A percentile compares a stretch with the other conserved stretches of the same genome.
Evolutionary conservation across 2,888 invertebrate genomes (phyloP).

Genomic region (Ormyrus rosae): DNA sequence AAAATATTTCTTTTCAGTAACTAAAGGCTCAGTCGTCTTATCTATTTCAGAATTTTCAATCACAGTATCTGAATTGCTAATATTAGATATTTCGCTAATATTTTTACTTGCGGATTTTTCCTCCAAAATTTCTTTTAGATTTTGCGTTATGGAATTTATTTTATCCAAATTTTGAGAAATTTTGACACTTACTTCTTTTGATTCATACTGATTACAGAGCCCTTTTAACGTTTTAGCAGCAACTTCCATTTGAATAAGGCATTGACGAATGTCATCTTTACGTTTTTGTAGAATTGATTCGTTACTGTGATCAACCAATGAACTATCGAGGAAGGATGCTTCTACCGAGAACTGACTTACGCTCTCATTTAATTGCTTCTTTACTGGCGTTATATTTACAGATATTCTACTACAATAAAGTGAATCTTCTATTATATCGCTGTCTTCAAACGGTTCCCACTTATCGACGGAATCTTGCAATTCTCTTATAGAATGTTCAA

Average conservation of each 20-base stretch:
- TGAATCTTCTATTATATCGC: slow-evolving; percentile 66
- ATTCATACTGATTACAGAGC: slow-evolving; percentile 66
- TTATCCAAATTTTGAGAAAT: slow-evolving; percentile 66
- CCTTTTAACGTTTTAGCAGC: slow-evolving; percentile 68
- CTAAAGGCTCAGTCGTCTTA: slow-evolving; percentile 28
- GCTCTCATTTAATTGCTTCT: slow-evolving; percentile 72
- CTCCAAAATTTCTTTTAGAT: slow-evolving; percentile 62
- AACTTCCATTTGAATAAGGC: slow-evolving; percentile 70
- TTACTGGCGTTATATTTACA: slow-evolving; percentile 71
- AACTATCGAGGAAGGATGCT: slow-evolving; percentile 65
- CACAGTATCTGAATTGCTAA: slow-evolving; percentile 58
- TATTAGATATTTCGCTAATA: slow-evolving; percentile 18
- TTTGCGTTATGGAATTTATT: slow-evolving; percentile 64
- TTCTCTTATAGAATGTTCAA: slow-evolving; percentile 70
- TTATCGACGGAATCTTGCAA: slow-evolving; percentile 64
- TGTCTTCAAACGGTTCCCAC: slow-evolving; percentile 70
- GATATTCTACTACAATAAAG: slow-evolving; percentile 68
- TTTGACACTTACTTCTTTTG: slow-evolving; percentile 61
- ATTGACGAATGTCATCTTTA: slow-evolving; percentile 67
- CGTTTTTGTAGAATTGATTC: slow-evolving; percentile 61
- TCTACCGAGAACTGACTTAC: slow-evolving; percentile 72
- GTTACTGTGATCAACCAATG: slow-evolving; percentile 58
- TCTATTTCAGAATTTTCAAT: slow-evolving; percentile 62
- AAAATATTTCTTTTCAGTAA: slow-evolving; percentile 56
- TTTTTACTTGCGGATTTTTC: slow-evolving; percentile 42